Conservation (phyloP, 1,140 invertebrate genomes). For the Drosophila novamexicana region DNA sequence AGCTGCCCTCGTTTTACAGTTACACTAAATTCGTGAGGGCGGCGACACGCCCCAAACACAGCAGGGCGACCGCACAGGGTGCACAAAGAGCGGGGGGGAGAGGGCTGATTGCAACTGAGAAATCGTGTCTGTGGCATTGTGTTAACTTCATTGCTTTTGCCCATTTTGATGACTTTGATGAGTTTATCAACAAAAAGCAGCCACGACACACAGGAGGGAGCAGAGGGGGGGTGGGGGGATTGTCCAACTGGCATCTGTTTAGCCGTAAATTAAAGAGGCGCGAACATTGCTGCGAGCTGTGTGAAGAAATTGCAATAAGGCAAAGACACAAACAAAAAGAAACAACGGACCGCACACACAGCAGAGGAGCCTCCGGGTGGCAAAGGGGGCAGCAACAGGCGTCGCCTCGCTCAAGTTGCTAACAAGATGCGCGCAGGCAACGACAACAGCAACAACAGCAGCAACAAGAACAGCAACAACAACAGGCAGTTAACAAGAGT, state of each 20-base stretch:
- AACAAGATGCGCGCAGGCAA: constrained; percentile 75
- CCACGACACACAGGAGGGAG: constrained; percentile 26
- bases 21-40: constrained; percentile 71
- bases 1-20: constrained; percentile 46
- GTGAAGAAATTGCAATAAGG: constrained; percentile 40
- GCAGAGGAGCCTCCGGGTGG: not conserved
- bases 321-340: not conserved
- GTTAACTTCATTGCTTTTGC: constrained; percentile 63
- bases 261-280: constrained; percentile 75
- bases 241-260: constrained; percentile 24
- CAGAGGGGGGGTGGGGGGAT: not conserved
- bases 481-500: constrained; percentile 53
- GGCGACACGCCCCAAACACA: constrained; percentile 45
- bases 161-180: constrained; percentile 76
- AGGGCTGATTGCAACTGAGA: constrained; percentile 8
- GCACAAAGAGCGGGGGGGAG: not conserved
- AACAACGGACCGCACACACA: constrained; percentile 24
- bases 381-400: constrained; percentile 25
- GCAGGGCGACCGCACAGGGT: constrained; percentile 23
- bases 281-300: constrained; percentile 73
- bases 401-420: constrained; percentile 61
- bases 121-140: constrained; percentile 67
- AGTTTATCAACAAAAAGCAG: constrained; percentile 70
- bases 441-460: constrained; percentile 48
- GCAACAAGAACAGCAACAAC: constrained; percentile 18